Evolutionary conservation across 2,888 invertebrate genomes (phyloP), one percentile per base, ranked within the genome.

Genomic region (Drosophila meridionalis): DNA sequence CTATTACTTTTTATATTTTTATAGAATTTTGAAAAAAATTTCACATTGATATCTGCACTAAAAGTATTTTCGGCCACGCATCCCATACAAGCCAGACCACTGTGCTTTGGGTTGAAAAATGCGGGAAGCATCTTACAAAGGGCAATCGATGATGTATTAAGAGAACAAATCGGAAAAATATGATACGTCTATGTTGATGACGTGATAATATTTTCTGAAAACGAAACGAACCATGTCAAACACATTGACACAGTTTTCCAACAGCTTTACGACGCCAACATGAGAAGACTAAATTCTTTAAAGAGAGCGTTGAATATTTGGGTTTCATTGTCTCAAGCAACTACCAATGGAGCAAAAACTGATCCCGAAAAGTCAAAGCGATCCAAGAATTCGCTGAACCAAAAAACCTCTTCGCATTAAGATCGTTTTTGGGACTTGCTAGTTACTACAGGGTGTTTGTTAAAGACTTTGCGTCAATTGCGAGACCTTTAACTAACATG

Each of bases 241-340:
- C n/a, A n/a, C n/a, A n/a, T 42, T 42, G 42, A 42, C n/a, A n/a
- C 2, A 14, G 40, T 42, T 7, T n/a, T 42, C 42, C n/a, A 42
- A n/a, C n/a, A 3, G n/a, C 42, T 20, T 20, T 20, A 14, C 42
- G 42, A 42, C n/a, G 42, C 42, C n/a, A 38, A 38, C 36, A 38
- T 38, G 36, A 38, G n/a, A 42, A 42, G 7, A n/a, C 42, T 0
- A n/a, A n/a, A n/a, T n/a, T 42, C 7, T 42, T 42, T 42, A n/a
- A 42, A 42, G n/a, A 42, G n/a, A 42, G 42, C 42, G 42, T 42
- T n/a, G 42, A 42, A n/a, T 42, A 42, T 42, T n/a, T 42, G n/a
- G 42, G 42, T n/a, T 42, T 42, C 7, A 42, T 42, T 42, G 42
- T 42, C n/a, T n/a, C 42, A n/a, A 42, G 42, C 42, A 42, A 20